Evolutionary conservation across 2,113 vertebrate species (phyloP).

Genomic region (Naja naja): DNA sequence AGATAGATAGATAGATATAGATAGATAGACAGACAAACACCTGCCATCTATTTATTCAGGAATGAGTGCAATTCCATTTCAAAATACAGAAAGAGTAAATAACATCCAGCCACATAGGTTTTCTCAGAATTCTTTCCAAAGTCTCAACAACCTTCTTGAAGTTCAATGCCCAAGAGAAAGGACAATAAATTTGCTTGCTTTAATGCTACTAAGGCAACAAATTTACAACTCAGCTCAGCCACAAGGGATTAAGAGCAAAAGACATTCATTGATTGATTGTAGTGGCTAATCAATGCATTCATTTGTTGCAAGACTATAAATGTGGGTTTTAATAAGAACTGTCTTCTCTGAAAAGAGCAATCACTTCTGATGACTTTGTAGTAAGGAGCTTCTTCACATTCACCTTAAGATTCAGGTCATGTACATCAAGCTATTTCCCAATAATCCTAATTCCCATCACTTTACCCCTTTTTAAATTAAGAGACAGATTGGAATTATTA

Average conservation of each 20-base stretch:
- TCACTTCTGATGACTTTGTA: constrained; percentile 2
- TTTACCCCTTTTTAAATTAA: background rate
- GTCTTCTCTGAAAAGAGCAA: constrained; percentile 15
- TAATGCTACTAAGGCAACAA: constrained; percentile 3
- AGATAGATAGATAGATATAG: background rate
- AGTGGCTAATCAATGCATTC: constrained; percentile 26
- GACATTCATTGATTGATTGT: constrained; percentile 18
- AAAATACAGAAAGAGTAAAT: background rate
- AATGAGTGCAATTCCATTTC: background rate
- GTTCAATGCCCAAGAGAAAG: background rate
- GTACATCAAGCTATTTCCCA: background rate
- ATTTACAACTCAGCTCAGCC: constrained; percentile 20
- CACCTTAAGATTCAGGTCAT: background rate
- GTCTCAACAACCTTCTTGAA: constrained; percentile 2
- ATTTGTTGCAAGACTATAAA: constrained; percentile 34
- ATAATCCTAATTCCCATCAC: background rate
- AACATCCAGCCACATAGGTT: background rate
- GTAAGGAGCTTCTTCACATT: background rate
- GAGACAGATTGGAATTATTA: background rate
- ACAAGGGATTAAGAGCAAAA: constrained; percentile 12
- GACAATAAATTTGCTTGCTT: constrained; percentile 8
- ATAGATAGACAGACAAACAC: background rate
- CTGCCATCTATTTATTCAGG: background rate
- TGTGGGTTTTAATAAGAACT: constrained; percentile 21
- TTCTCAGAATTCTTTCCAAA: background rate